These are phyloP conservation scores for Eidolon helvum DNA, from an alignment of 2,113 vertebrate species.

Conservation along the genomic window DNA sequence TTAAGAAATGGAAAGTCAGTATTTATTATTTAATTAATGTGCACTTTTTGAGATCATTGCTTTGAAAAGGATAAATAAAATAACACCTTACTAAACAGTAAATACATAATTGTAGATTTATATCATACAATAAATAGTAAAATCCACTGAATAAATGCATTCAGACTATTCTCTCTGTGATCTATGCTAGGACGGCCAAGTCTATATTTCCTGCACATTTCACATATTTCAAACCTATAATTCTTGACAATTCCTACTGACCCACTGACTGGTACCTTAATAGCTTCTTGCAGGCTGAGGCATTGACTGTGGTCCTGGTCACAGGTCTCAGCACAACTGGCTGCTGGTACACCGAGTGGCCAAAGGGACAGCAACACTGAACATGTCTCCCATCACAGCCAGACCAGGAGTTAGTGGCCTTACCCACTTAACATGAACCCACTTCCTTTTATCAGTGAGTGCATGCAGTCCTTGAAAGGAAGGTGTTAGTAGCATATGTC, in stretches of 20 bases:
- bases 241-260: background rate
- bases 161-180: background rate
- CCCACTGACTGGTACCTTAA: background rate
- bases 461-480: background rate
- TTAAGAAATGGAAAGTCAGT: background rate
- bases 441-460: background rate
- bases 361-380: background rate
- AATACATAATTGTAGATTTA: background rate
- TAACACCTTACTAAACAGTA: background rate
- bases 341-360: background rate
- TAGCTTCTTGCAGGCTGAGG: background rate
- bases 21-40: background rate
- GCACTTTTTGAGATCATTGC: background rate
- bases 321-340: background rate
- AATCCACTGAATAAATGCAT: background rate
- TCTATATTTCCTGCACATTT: background rate
- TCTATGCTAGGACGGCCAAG: background rate
- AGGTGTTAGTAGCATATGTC: background rate
- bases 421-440: background rate
- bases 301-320: background rate
- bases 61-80: constrained; percentile 6
- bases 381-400: background rate
- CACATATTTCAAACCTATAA: background rate
- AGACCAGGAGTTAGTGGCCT: background rate
- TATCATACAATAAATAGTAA: background rate